These are phyloP conservation scores for Dynastes tityus DNA, from an alignment of 2,888 invertebrate species.

Conservation along the genomic window DNA sequence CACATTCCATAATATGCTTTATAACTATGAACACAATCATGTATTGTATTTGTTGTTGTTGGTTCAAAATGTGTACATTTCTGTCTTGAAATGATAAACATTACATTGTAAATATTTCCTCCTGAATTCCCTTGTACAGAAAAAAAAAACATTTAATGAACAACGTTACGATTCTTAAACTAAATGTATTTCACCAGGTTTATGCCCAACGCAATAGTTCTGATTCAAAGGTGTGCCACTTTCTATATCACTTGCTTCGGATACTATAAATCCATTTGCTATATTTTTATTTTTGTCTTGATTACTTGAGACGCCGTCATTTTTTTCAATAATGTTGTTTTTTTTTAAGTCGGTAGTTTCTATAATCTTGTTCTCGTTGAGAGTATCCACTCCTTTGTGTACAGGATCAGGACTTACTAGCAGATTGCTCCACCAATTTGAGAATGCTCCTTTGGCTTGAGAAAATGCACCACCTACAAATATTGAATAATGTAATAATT, in stretches of 20 bases:
- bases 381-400: slow-evolving; percentile 61
- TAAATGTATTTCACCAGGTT: slow-evolving; percentile 64
- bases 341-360: slow-evolving; percentile 53
- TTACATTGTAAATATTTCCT: slow-evolving; percentile 7
- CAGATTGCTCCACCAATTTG: slow-evolving; percentile 89
- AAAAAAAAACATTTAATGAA: slow-evolving; percentile 7
- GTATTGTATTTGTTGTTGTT: too few relatives aligned
- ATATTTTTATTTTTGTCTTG: slow-evolving; percentile 51
- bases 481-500: slow-evolving; percentile 5
- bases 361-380: slow-evolving; percentile 54
- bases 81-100: too few relatives aligned
- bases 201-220: slow-evolving; percentile 56
- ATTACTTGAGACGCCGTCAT: slow-evolving; percentile 53
- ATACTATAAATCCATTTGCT: slow-evolving; percentile 49
- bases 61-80: too few relatives aligned
- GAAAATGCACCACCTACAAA: slow-evolving; percentile 84
- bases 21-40: too few relatives aligned
- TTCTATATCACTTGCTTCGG: slow-evolving; percentile 41
- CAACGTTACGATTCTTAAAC: slow-evolving; percentile 59
- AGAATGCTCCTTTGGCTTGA: slow-evolving; percentile 90
- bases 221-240: slow-evolving; percentile 21
- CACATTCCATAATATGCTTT: too few relatives aligned
- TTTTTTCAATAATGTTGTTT: slow-evolving; percentile 42
- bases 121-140: background rate
- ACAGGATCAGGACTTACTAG: slow-evolving; percentile 71